Conservation (phyloP, 2,113 vertebrate genomes). For the Sorex araneus region DNA sequence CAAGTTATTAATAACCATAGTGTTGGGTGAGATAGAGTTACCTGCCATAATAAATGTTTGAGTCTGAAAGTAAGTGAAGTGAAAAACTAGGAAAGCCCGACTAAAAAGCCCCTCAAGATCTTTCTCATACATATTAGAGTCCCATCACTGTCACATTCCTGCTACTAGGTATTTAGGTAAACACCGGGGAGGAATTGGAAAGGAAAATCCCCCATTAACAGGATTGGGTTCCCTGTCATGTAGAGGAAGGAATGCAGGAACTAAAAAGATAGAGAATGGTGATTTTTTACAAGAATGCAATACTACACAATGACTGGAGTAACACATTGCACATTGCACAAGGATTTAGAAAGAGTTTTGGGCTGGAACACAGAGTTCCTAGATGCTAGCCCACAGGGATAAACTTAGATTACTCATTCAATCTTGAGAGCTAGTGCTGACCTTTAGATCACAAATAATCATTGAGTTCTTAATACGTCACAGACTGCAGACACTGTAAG, state of each 20-base stretch:
- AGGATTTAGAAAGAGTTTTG: background rate
- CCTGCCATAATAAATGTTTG: slow-evolving; percentile 71
- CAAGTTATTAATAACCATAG: slow-evolving; percentile 83
- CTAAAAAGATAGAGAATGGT: background rate
- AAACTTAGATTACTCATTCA: slow-evolving; percentile 9
- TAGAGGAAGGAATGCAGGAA: slow-evolving; percentile 55
- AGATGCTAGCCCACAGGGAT: background rate
- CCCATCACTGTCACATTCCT: slow-evolving; percentile 63
- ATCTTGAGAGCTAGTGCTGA: background rate
- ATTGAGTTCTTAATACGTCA: background rate
- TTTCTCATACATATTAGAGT: slow-evolving; percentile 71
- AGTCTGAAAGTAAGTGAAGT: slow-evolving; percentile 64
- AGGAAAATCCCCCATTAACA: background rate
- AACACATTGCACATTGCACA: background rate
- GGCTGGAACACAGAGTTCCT: background rate
- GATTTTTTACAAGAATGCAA: background rate
- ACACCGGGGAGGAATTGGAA: slow-evolving; percentile 19
- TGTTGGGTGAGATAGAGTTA: slow-evolving; percentile 66
- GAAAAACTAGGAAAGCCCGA: slow-evolving; percentile 62
- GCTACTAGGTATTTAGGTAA: slow-evolving; percentile 35
- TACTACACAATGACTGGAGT: background rate
- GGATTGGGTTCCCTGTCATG: slow-evolving; percentile 28
- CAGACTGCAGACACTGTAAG: background rate
- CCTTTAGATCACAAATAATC: background rate
- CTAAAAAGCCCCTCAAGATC: background rate